phyloP scores from a whole-genome alignment of 2,113 vertebrate genomes.

The Anoura caudifer region DNA sequence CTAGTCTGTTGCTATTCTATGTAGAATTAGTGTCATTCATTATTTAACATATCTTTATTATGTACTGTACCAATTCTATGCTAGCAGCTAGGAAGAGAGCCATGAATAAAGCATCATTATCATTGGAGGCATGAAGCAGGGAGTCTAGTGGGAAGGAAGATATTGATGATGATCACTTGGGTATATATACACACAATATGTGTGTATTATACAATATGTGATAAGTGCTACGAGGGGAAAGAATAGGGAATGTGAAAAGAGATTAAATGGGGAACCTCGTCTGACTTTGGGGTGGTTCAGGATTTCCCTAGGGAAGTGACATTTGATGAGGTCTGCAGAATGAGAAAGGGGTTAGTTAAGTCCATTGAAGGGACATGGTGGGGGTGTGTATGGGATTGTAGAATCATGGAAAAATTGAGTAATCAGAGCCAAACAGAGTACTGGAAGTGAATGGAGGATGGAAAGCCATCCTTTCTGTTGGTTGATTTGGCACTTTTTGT shows the following conservation, averaged over 20 bases:
- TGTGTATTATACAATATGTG: too few relatives aligned
- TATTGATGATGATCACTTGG: not conserved
- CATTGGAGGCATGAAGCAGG: not conserved
- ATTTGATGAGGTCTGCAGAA: slow-evolving; percentile 40
- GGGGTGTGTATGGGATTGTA: not conserved
- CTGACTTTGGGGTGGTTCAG: slow-evolving; percentile 37
- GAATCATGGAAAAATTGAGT: not conserved
- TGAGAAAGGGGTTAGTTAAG: not conserved
- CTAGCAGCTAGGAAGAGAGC: not conserved
- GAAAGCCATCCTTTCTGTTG: not conserved
- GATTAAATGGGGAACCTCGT: not conserved
- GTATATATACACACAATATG: not conserved
- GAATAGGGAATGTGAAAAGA: slow-evolving; percentile 1
- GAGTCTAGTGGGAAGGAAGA: not conserved
- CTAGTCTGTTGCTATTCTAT: not conserved
- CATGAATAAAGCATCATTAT: not conserved
- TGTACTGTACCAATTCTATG: not conserved
- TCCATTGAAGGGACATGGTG: not conserved
- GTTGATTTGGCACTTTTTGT: slow-evolving; percentile 33
- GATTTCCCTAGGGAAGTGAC: slow-evolving; percentile 28
- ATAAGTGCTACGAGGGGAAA: not conserved
- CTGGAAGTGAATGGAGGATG: not conserved
- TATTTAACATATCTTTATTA: not conserved
- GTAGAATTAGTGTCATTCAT: not conserved
- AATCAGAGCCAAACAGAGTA: not conserved